These are phyloP conservation scores for Eospalax fontanierii DNA, from an alignment of 2,797 vertebrate genomes.

Conservation along the genomic window DNA sequence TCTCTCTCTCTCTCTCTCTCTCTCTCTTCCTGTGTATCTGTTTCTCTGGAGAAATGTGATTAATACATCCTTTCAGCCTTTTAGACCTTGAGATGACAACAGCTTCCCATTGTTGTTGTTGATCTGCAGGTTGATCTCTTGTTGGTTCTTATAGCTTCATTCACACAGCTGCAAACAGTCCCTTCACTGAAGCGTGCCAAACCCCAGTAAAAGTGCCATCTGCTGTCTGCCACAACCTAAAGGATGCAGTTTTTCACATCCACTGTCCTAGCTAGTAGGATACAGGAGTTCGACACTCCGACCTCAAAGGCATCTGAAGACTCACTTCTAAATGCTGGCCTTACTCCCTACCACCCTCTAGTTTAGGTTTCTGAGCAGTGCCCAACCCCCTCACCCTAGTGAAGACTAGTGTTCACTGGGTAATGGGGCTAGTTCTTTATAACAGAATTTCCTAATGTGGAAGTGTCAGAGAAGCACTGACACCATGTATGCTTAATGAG, in stretches of 20 bases:
- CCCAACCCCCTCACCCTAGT: neutral
- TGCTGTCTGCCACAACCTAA: slow-evolving; percentile 40
- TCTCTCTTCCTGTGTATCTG: too few species aligned
- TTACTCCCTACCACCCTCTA: neutral
- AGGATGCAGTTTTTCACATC: neutral
- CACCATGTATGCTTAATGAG: neutral
- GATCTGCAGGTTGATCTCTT: neutral
- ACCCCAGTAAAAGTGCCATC: neutral
- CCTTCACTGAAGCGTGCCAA: slow-evolving; percentile 11
- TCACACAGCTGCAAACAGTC: neutral
- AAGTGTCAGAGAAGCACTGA: neutral
- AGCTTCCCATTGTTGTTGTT: neutral
- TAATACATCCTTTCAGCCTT: neutral
- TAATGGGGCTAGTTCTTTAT: neutral
- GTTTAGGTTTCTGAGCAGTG: neutral
- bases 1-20: too few species aligned
- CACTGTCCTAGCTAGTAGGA: neutral
- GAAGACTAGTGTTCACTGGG: neutral
- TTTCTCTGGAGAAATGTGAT: neutral
- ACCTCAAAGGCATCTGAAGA: neutral
- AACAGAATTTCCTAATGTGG: neutral
- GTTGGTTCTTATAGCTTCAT: neutral
- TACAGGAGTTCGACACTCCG: neutral
- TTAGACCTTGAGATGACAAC: neutral
- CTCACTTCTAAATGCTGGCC: neutral